A percentile compares a stretch with the other conserved stretches of the same genome.
These are phyloP conservation scores for Sarcophilus harrisii DNA, from an alignment of 2,797 vertebrate genomes.

Conservation along the genomic window DNA sequence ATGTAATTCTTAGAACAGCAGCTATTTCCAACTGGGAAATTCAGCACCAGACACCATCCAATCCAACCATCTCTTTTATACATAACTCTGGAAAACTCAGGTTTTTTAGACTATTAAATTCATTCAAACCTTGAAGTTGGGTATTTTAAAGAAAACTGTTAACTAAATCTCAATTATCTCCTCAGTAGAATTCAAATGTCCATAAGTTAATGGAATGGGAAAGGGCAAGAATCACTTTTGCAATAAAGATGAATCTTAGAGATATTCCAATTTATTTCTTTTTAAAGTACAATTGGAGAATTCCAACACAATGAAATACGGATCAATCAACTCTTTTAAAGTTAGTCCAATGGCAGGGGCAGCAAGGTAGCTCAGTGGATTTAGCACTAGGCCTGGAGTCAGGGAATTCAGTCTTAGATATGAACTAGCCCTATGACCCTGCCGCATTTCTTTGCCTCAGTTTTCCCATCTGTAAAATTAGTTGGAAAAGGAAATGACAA, in stretches of 20 bases:
- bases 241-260: not conserved
- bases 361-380: too few relatives aligned
- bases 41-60: not conserved
- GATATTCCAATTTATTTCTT: not conserved
- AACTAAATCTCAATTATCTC: not conserved
- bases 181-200: not conserved
- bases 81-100: not conserved
- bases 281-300: not conserved
- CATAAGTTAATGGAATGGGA: slow-evolving; percentile 14
- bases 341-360: too few relatives aligned
- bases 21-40: slow-evolving; percentile 32
- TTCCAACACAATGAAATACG: not conserved
- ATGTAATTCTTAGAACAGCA: slow-evolving; percentile 25
- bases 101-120: slow-evolving; percentile 19
- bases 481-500: too few relatives aligned
- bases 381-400: too few relatives aligned
- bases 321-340: not conserved
- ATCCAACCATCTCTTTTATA: too few relatives aligned
- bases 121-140: slow-evolving; percentile 1
- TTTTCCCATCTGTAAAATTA: too few relatives aligned
- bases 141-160: not conserved
- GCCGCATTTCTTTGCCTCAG: too few relatives aligned
- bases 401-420: not conserved
- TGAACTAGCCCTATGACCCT: not conserved
- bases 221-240: not conserved